These are phyloP conservation scores for Gavialis gangeticus DNA, from an alignment of 2,113 vertebrate genomes.

Conservation along the genomic window DNA sequence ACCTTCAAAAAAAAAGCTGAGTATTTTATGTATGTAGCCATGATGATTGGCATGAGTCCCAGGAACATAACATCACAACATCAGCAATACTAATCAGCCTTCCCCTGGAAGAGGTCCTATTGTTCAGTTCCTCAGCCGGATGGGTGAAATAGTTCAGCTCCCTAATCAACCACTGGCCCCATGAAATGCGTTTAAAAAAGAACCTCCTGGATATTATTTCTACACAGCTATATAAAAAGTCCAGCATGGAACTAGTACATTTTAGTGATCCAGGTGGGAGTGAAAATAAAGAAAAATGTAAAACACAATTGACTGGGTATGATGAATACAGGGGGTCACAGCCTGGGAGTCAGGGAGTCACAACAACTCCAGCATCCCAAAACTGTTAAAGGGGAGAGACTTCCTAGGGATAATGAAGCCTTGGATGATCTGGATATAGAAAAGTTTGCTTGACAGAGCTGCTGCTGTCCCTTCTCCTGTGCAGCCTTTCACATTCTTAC, in stretches of 20 bases:
- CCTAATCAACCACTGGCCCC: not conserved
- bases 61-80: not conserved
- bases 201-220: not conserved
- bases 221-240: not conserved
- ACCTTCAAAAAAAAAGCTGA: slow-evolving; percentile 12
- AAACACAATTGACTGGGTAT: not conserved
- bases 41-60: slow-evolving; percentile 45
- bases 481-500: no score
- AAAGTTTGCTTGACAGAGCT: not conserved
- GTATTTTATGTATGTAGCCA: slow-evolving; percentile 27
- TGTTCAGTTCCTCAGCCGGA: not conserved
- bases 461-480: not conserved
- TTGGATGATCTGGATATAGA: fast-evolving
- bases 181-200: not conserved
- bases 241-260: not conserved
- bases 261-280: not conserved
- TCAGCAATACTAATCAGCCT: not conserved
- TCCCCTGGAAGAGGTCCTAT: not conserved
- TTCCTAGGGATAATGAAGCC: not conserved
- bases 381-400: not conserved
- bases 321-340: not conserved
- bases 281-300: not conserved
- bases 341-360: not conserved
- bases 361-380: fast-evolving
- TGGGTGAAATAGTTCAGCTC: not conserved